phyloP scores from a whole-genome alignment of 2,797 vertebrate genomes.

The Crenuchus spilurus region DNA sequence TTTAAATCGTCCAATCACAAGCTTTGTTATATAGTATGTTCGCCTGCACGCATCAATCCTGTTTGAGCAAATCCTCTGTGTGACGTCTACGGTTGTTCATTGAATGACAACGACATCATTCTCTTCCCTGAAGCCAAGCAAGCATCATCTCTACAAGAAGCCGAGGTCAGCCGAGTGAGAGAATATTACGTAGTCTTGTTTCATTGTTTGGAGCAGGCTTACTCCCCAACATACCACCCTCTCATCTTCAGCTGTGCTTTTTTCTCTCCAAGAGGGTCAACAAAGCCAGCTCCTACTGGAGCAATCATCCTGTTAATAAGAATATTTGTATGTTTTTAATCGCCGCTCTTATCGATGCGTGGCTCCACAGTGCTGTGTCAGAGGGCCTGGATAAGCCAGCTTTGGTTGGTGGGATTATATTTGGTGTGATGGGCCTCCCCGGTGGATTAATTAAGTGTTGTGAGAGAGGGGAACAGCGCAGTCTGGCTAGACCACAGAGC shows the following conservation, averaged over 20 bases:
- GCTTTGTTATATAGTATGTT: too few relatives aligned
- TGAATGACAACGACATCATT: too few relatives aligned
- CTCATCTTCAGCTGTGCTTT: neutral
- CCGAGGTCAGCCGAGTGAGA: too few relatives aligned
- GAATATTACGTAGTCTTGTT: neutral
- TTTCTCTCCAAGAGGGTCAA: slow-evolving; percentile 29
- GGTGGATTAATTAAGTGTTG: slow-evolving; percentile 65
- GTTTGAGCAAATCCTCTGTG: too few relatives aligned
- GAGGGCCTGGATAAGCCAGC: slow-evolving; percentile 17
- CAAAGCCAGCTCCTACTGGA: slow-evolving; percentile 21
- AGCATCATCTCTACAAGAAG: too few relatives aligned
- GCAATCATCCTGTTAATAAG: slow-evolving; percentile 41
- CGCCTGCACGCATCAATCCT: too few relatives aligned
- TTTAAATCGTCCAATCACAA: too few relatives aligned
- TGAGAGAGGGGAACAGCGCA: slow-evolving; percentile 52
- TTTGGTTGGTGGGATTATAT: slow-evolving; percentile 56
- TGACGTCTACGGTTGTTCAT: too few relatives aligned
- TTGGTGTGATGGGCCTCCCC: slow-evolving; percentile 56
- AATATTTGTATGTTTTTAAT: slow-evolving; percentile 55
- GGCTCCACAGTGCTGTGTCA: slow-evolving; percentile 20
- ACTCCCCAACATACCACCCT: slow-evolving; percentile 11
- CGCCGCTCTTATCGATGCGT: slow-evolving; percentile 33
- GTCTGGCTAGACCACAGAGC: slow-evolving; percentile 56
- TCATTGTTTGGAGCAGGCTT: neutral
- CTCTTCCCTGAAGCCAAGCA: neutral